A percentile compares a stretch with the other conserved stretches of the same genome.
These are phyloP conservation scores for Amphilophus citrinellus DNA, from an alignment of 2,113 vertebrate species.

Conservation along the genomic window DNA sequence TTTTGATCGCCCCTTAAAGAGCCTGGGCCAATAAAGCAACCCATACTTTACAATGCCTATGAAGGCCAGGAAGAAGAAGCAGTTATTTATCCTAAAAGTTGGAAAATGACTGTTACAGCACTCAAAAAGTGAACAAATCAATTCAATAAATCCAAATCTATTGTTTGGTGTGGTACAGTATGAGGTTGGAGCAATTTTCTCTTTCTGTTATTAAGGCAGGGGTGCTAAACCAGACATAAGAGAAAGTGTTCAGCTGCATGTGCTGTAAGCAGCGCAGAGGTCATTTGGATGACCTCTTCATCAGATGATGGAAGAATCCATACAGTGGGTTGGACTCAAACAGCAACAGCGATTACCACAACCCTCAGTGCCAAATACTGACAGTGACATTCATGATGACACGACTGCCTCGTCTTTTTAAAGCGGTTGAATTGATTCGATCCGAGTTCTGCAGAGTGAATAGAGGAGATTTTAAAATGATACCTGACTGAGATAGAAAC, in stretches of 20 bases:
- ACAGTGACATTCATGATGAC: neutral
- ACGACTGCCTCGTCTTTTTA: neutral
- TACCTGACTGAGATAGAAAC: neutral
- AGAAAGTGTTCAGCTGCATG: neutral
- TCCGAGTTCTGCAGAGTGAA: neutral
- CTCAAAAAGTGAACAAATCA: neutral
- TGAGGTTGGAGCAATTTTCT: neutral
- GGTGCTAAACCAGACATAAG: neutral
- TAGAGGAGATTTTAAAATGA: neutral
- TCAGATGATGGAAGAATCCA: neutral
- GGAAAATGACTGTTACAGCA: neutral
- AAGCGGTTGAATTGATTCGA: neutral
- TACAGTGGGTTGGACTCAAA: neutral
- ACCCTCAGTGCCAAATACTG: neutral
- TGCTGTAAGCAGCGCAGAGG: neutral
- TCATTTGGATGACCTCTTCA: neutral
- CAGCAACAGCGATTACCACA: neutral
- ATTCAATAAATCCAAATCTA: neutral
- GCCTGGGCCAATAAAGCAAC: too few relatives aligned
- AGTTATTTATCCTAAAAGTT: neutral
- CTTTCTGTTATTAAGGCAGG: too few relatives aligned
- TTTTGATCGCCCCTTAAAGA: neutral
- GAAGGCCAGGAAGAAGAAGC: neutral
- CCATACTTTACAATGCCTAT: neutral
- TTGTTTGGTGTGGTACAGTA: neutral